These are phyloP conservation scores for Yoshiicerus persimilis DNA, from an alignment of 1,140 invertebrate genomes.

Conservation along the genomic window DNA sequence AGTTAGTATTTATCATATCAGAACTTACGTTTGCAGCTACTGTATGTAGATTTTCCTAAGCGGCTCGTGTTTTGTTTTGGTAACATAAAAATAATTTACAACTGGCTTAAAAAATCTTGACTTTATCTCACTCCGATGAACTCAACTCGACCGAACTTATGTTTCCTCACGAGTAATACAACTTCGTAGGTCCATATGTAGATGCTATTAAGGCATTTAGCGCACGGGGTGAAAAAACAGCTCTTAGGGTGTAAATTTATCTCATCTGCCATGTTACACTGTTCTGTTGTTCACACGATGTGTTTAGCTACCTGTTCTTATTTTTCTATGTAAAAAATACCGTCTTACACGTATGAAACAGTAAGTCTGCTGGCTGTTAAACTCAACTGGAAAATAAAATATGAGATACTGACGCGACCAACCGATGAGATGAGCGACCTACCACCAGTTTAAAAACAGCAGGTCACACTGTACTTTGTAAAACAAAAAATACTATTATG, in stretches of 20 bases:
- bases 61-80: background rate
- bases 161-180: background rate
- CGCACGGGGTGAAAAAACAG: conserved; percentile 2
- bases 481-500: background rate
- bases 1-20: no score
- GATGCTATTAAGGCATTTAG: conserved; percentile 20
- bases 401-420: background rate
- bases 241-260: conserved; percentile 4
- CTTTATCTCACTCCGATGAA: background rate
- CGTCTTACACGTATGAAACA: background rate
- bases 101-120: background rate
- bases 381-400: background rate
- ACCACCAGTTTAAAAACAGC: conserved; percentile 14
- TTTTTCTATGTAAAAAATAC: background rate
- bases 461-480: background rate
- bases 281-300: conserved; percentile 7
- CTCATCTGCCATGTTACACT: conserved; percentile 14
- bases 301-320: conserved; percentile 19
- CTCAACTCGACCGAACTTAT: background rate
- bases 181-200: background rate
- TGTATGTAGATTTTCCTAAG: background rate
- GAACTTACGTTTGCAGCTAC: background rate
- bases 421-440: conserved; percentile 1
- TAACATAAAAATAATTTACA: background rate
- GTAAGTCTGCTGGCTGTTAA: background rate